These are phyloP conservation scores for Whitmania pigra DNA, from an alignment of 1,140 invertebrate genomes.

Conservation along the genomic window DNA sequence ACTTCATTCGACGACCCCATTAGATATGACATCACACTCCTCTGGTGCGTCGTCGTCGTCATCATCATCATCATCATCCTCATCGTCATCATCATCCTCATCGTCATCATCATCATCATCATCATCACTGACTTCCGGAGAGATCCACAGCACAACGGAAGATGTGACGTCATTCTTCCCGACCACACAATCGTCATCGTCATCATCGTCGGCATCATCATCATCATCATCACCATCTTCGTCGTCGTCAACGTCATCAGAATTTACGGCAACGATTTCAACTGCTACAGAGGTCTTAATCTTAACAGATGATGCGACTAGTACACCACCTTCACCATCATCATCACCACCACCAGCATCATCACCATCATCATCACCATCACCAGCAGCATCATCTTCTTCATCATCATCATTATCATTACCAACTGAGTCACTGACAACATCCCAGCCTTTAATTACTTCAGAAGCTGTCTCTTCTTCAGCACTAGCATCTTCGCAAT, in stretches of 20 bases:
- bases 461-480: background rate
- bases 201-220: background rate
- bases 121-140: background rate
- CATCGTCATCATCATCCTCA: too few relatives aligned
- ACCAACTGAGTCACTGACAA: background rate
- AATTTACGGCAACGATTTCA: background rate
- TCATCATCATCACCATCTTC: background rate
- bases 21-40: too few relatives aligned
- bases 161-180: background rate
- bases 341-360: background rate
- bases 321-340: too few relatives aligned
- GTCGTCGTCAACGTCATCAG: background rate
- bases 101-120: slow-evolving; percentile 12
- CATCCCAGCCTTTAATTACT: background rate
- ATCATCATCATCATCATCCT: too few relatives aligned
- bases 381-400: too few relatives aligned
- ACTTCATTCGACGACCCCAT: too few relatives aligned
- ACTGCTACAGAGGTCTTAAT: background rate
- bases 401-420: background rate
- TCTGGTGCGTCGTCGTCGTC: background rate
- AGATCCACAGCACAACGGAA: too few relatives aligned
- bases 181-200: background rate
- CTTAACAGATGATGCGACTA: too few relatives aligned
- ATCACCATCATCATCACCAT: background rate
- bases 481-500: background rate